phyloP scores from a whole-genome alignment of 2,888 invertebrate genomes.

The Phengaris arion region DNA sequence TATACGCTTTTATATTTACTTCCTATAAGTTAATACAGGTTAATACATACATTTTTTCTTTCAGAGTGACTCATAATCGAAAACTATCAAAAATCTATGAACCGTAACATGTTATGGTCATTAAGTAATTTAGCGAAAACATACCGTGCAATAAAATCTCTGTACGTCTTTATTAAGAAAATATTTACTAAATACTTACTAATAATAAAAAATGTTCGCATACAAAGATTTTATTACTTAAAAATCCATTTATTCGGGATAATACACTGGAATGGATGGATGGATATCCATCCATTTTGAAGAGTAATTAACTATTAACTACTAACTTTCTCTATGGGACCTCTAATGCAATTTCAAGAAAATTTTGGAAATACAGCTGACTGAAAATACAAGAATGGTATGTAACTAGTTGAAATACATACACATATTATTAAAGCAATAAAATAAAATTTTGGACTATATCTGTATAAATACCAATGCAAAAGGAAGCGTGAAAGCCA shows the following conservation, averaged over 20 bases:
- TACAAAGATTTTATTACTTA: conserved; percentile 8
- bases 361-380: too few relatives aligned
- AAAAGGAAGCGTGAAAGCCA: conserved; percentile 12
- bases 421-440: background rate
- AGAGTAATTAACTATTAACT: background rate
- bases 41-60: background rate
- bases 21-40: background rate
- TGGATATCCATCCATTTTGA: too few relatives aligned
- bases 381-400: too few relatives aligned
- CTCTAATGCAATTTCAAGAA: too few relatives aligned
- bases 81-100: background rate
- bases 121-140: conserved; percentile 6
- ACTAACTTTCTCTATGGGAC: too few relatives aligned
- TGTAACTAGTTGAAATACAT: too few relatives aligned
- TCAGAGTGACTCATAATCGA: background rate
- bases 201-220: background rate
- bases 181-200: too few relatives aligned
- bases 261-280: too few relatives aligned
- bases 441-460: background rate
- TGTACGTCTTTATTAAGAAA: conserved; percentile 13
- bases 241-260: background rate
- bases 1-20: background rate
- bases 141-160: background rate
- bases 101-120: conserved; percentile 9
- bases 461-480: background rate